Base-by-base conservation (phyloP, 2,888 invertebrate genomes). In the Trichopria drosophilae region DNA sequence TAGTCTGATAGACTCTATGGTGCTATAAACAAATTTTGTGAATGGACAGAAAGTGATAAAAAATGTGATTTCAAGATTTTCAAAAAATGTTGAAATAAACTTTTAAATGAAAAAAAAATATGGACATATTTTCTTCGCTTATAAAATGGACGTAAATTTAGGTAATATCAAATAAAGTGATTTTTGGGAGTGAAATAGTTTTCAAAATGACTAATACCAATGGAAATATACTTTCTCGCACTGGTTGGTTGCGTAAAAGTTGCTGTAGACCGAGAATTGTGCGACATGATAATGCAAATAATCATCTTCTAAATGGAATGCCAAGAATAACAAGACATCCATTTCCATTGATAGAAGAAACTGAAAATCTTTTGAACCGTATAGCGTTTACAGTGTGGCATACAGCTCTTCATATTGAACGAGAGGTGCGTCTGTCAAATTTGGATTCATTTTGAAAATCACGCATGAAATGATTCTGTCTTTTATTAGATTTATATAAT, bases 331-430 rank as follows among this genome's bases (percentile, higher is more conserved):
- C 70, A 13, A 65, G 66, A 57, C 67, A 72, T 64, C 63, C 66
- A 64, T 62, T 64, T 77, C 78, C 79, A 71, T 73, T 59, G 76
- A 62, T 65, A 52, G 72, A 73, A 48, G 81, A 83, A 37, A 82
- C 83, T 9, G 81, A 81, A 59, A 81, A 82, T 51, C 78, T 86
- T 60, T 77, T 87, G 55, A 86, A 87, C 65, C 80, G 85, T 49
- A 81, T 88, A 24, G 87, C 87, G 28, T 87, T 87, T 67, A 86
- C 87, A 22, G 79, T 88, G 53, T 87, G 87, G 86, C 84, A 86
- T 61, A 85, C 84, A 45, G 85, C 86, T 32, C 83, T 87, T 69
- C 82, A 86, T 68, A 80, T 87, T 59, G 85, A 87, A 72, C 77
- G 78, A 74, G 81, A 66, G 77, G 76, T 65, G 53, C 54, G 66